Conservation (phyloP, 2,888 invertebrate species). For the Antheraea assamensis region DNA sequence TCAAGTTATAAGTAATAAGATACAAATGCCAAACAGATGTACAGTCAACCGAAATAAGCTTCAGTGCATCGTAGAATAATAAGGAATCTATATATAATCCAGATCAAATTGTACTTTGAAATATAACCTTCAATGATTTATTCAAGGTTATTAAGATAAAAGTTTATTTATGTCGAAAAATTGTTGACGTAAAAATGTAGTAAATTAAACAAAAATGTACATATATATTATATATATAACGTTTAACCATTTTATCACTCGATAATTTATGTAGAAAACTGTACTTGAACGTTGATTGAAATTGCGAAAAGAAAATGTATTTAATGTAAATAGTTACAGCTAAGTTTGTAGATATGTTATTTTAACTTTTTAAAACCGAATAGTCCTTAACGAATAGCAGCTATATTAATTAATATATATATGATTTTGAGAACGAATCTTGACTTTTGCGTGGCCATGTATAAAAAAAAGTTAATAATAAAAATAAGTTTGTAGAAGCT, state of each 20-base stretch:
- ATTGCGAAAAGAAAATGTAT: constrained; percentile 20
- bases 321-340: constrained; percentile 53
- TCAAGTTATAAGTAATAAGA: background rate
- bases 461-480: constrained; percentile 51
- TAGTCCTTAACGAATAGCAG: constrained; percentile 51
- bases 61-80: background rate
- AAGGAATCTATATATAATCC: background rate
- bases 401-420: constrained; percentile 39
- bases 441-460: constrained; percentile 73
- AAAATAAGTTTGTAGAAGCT: constrained; percentile 53
- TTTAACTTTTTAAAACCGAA: constrained; percentile 35
- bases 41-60: background rate
- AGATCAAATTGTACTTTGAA: background rate
- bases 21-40: background rate
- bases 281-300: constrained; percentile 14
- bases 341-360: constrained; percentile 54
- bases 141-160: background rate
- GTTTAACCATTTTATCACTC: constrained; percentile 29
- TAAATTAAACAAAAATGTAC: constrained; percentile 58
- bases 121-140: background rate
- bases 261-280: constrained; percentile 36
- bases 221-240: background rate
- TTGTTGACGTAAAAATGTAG: constrained; percentile 35
- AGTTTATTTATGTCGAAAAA: too few species aligned
- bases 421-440: constrained; percentile 49